Percentiles rank a stretch among this genome's conserved stretches.
Conservation (phyloP, 2,888 invertebrate species). For the Nyleta sp. region DNA sequence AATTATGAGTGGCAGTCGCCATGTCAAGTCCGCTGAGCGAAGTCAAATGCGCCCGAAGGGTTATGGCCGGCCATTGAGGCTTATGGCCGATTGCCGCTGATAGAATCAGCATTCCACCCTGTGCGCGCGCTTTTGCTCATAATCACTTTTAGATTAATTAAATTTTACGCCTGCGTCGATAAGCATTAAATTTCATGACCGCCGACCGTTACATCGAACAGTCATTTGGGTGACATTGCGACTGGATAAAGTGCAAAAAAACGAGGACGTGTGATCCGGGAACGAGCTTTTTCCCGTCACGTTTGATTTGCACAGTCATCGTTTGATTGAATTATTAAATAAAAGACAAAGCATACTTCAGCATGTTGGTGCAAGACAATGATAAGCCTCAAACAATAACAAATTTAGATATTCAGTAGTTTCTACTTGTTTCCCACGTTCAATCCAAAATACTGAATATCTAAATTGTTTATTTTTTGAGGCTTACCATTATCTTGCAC, state of each 20-base stretch:
- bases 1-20: slow-evolving; percentile 75
- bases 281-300: background rate
- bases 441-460: too few species aligned
- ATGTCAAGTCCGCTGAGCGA: slow-evolving; percentile 80
- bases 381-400: too few species aligned
- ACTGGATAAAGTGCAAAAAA: slow-evolving; percentile 8
- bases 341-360: too few species aligned
- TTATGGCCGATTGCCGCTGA: slow-evolving; percentile 80
- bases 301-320: too few species aligned
- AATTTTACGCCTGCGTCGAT: slow-evolving; percentile 81
- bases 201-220: slow-evolving; percentile 59
- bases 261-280: background rate
- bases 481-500: too few species aligned
- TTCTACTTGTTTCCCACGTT: too few species aligned
- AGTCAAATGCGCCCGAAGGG: slow-evolving; percentile 81
- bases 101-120: slow-evolving; percentile 80
- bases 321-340: too few species aligned
- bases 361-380: too few species aligned
- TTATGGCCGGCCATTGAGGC: slow-evolving; percentile 80
- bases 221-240: slow-evolving; percentile 46
- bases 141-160: slow-evolving; percentile 82
- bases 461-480: too few species aligned
- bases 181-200: slow-evolving; percentile 82
- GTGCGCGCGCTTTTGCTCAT: slow-evolving; percentile 78
- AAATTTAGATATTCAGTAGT: too few species aligned